These are phyloP conservation scores for Leucoraja ocellata DNA, from an alignment of 2,797 vertebrate genomes.

Conservation along the genomic window DNA sequence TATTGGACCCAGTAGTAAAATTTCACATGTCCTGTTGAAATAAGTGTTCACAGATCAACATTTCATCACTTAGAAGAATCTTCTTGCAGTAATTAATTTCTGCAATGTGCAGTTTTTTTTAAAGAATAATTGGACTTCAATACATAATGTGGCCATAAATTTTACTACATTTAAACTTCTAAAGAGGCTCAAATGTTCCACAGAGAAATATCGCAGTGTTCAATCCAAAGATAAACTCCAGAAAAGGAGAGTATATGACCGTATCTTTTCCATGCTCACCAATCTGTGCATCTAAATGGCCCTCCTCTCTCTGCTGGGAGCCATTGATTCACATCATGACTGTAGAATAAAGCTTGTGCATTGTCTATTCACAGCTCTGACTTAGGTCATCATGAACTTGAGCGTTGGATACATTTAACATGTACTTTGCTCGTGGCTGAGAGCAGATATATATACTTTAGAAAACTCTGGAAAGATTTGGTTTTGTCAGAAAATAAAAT, in stretches of 20 bases:
- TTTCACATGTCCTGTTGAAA: background rate
- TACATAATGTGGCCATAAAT: background rate
- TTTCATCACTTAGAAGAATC: background rate
- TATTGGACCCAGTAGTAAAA: constrained; percentile 12
- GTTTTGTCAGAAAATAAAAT: background rate
- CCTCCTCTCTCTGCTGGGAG: background rate
- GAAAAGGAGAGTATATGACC: background rate
- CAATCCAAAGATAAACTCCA: background rate
- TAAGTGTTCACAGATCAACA: constrained; percentile 29
- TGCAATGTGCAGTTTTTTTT: background rate
- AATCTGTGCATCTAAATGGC: background rate
- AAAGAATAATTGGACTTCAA: background rate
- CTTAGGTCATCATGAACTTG: background rate
- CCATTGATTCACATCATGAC: no score
- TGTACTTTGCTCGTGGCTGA: background rate
- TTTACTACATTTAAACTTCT: background rate
- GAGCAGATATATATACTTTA: background rate
- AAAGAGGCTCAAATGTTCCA: background rate
- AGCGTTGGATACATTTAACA: background rate
- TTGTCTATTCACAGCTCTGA: background rate
- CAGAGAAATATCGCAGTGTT: background rate
- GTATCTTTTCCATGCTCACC: background rate
- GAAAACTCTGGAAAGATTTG: background rate
- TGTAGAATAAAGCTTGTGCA: background rate
- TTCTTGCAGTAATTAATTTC: constrained; percentile 24